Base-by-base conservation (phyloP, 1,140 invertebrate genomes). In the Temnothorax curvispinosus region DNA sequence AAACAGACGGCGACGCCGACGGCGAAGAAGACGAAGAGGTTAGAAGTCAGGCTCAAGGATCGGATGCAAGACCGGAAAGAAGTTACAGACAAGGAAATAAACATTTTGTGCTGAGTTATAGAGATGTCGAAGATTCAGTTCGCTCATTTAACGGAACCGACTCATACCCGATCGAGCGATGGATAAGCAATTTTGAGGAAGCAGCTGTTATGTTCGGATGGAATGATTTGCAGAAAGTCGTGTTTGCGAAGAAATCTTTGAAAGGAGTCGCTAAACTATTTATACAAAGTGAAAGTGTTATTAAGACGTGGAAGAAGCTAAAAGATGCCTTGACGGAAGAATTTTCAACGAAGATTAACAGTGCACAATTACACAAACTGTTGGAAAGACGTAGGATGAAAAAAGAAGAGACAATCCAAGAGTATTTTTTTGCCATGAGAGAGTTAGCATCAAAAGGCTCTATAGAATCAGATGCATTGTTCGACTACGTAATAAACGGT, bases 241-340 rank as follows among this genome's bases (percentile, higher is more conserved):
- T 90, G 15, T 93, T 91, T 72, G 91, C 90, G 27, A 93, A 92
- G 85, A 92, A 88, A 81, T 89, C 88, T 0, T 54, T 92, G 21
- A 75, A 18, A 13, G 92, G 91, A 9, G 27, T 91, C 5, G 91
- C 90, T 0, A 90, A 91, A 75, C 27, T 92, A 11, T 93, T 91
- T 65, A 69, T 93, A 13, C 74, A 91, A 71, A 41, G 87, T 15
- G 91, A 93, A 84, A 47, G 60, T 11, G 71, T 74, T 11, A 87
- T 90, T 27, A 88, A 56, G 2, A 72, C 87, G 5, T 93, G 89
- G 90, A 50, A 52, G 21, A 78, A 72, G 35, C 38, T 93, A 21
- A 92, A 89, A 65, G 3, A 60, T 1, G 64, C 27, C 0, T 64
- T 92, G 32, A 32, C 38, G 21, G 60, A 87, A 11, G 87, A 93